Evolutionary conservation across 2,797 vertebrate species (phyloP).

Genomic region (Sarcoramphus papa): DNA sequence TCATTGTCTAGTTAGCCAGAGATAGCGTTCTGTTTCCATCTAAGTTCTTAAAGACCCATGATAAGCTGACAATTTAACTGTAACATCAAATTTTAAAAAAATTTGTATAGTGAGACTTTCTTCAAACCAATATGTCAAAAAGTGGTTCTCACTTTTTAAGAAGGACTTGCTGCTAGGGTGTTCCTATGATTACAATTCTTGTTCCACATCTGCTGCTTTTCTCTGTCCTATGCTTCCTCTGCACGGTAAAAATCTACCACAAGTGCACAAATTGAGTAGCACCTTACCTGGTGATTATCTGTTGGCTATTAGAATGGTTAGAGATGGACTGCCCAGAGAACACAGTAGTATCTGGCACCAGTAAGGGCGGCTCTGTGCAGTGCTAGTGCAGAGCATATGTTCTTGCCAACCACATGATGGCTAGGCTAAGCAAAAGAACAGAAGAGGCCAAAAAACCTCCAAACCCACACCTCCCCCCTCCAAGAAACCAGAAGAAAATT

Average conservation of each 20-base stretch:
- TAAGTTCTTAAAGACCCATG: background rate
- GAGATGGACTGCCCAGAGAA: background rate
- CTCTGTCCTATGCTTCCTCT: background rate
- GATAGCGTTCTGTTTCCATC: background rate
- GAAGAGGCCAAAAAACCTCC: rapidly evolving
- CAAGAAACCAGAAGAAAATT: background rate
- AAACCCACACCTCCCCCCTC: background rate
- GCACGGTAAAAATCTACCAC: background rate
- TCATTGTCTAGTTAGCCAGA: background rate
- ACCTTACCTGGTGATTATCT: background rate
- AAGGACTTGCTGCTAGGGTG: background rate
- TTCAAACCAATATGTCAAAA: background rate
- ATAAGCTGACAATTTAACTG: background rate
- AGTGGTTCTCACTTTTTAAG: background rate
- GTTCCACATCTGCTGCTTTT: background rate
- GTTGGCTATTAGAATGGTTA: background rate
- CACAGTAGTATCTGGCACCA: background rate
- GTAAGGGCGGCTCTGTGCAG: background rate
- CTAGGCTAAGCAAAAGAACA: background rate
- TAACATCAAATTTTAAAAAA: background rate
- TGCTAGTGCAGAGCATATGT: background rate
- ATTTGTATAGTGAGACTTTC: background rate
- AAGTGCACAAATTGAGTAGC: background rate
- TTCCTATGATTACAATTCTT: background rate
- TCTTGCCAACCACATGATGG: background rate